Base-by-base conservation (phyloP, 2,888 invertebrate species). In the Monopis laevigella region DNA sequence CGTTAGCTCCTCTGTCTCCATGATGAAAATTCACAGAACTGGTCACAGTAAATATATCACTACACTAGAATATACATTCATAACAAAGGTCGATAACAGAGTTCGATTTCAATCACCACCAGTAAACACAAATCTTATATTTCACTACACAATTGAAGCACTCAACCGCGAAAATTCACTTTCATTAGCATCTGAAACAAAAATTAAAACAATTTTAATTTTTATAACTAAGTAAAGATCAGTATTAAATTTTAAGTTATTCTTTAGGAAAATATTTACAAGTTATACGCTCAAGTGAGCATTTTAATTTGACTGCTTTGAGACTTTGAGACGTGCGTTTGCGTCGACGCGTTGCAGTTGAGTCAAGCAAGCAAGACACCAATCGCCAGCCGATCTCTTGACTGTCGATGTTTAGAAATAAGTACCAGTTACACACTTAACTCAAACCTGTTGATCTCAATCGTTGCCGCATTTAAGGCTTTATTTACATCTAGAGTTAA, bases 1-100 rank as follows among this genome's bases (percentile, higher is more conserved):
- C 63, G 92, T 92, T 56, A 93, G 88, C 82, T 93, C 93, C 71
- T 93, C 93, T 58, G 92, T 92, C 84, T 93, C 93, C 89, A 90
- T 82, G 55, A 58, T 57, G 68, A 68, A 54, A 58, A 61, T 68
- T 64, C 62, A 65, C 53, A 60, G 56, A 62, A 63, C 53, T 56
- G 59, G 59, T 59, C 54, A 50, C 53, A 52, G 51, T 46, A 61
- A 59, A 52, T 47, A 52, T 57, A 54, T 55, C 54, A 54, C 66
- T 65, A 77, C 73, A 74, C 74, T 50, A 59, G 59, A 68, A 67
- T 66, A 73, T 68, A 75, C 78, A 80, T 78, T 59, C 60, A 62
- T 55, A 59, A 55, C 49, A 63, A 56, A 59, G n/a, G n/a, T n/a
- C n/a, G n/a, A 52, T 59, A 56, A 60, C 62, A 58, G 54, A 59